Conservation (phyloP, 2,888 invertebrate genomes). For the Conistra vaccinii region DNA sequence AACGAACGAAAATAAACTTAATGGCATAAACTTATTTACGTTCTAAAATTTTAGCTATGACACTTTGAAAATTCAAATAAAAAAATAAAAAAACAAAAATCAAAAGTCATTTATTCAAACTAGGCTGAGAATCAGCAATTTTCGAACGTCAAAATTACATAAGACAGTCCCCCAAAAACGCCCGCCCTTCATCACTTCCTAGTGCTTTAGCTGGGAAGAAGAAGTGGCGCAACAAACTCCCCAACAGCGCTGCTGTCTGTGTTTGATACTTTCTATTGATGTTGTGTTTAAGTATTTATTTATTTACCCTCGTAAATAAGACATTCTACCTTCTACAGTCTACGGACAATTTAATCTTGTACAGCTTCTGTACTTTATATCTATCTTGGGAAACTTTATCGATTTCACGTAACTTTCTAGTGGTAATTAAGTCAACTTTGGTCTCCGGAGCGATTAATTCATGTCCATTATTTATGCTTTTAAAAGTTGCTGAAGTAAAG, state of each 20-base stretch:
- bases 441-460: conserved; percentile 60
- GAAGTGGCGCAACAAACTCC: no score
- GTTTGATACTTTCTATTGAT: background rate
- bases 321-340: conserved; percentile 16
- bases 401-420: conserved; percentile 53
- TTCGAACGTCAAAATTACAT: no score
- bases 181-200: no score
- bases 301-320: conserved; percentile 25
- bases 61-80: no score
- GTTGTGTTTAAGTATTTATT: conserved; percentile 11
- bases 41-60: background rate
- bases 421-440: conserved; percentile 63
- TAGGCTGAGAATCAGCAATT: no score
- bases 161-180: no score
- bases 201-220: no score
- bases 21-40: background rate
- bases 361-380: conserved; percentile 44
- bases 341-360: conserved; percentile 49
- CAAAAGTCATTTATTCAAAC: no score
- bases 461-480: conserved; percentile 60
- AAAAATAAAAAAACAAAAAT: no score
- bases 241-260: no score
- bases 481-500: conserved; percentile 42
- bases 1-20: background rate
- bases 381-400: conserved; percentile 59